Evolutionary conservation across 1,140 invertebrate species (phyloP).

Genomic region (Goniozus legneri): DNA sequence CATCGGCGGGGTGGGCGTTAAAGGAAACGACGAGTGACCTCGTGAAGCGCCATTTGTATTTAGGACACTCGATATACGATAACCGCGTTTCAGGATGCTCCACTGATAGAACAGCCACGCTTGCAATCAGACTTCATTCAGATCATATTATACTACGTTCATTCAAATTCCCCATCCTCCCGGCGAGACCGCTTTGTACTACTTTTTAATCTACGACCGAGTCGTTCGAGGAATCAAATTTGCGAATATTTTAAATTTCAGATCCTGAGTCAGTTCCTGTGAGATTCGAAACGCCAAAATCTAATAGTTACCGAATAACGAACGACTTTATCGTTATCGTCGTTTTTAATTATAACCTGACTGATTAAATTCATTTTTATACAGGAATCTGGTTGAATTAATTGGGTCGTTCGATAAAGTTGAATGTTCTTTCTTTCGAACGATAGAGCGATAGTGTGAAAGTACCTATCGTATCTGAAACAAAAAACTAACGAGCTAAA

Average conservation of each 20-base stretch:
- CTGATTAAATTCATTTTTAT: conserved; percentile 21
- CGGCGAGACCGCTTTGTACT: too few relatives aligned
- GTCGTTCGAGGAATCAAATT: too few relatives aligned
- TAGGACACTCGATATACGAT: conserved; percentile 49
- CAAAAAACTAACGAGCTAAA: too few relatives aligned
- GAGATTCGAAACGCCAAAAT: too few relatives aligned
- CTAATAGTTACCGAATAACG: too few relatives aligned
- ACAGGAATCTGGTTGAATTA: conserved; percentile 23
- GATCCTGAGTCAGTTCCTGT: too few relatives aligned
- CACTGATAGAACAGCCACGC: conserved; percentile 38
- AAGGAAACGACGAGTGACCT: conserved; percentile 50
- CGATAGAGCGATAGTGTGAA: too few relatives aligned
- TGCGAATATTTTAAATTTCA: too few relatives aligned
- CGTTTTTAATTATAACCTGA: conserved; percentile 18
- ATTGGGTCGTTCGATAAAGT: conserved; percentile 29
- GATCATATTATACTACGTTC: conserved; percentile 20
- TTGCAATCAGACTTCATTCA: conserved; percentile 32
- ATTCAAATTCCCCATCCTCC: conserved; percentile 19
- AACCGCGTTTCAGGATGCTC: conserved; percentile 44
- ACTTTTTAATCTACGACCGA: too few relatives aligned
- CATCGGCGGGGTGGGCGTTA: conserved; percentile 34
- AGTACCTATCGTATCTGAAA: too few relatives aligned
- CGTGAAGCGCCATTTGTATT: conserved; percentile 42
- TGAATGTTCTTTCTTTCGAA: conserved; percentile 18
- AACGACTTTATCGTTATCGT: conserved; percentile 13